phyloP scores from a whole-genome alignment of 2,888 invertebrate genomes.

The Drosophila atroscutellata region DNA sequence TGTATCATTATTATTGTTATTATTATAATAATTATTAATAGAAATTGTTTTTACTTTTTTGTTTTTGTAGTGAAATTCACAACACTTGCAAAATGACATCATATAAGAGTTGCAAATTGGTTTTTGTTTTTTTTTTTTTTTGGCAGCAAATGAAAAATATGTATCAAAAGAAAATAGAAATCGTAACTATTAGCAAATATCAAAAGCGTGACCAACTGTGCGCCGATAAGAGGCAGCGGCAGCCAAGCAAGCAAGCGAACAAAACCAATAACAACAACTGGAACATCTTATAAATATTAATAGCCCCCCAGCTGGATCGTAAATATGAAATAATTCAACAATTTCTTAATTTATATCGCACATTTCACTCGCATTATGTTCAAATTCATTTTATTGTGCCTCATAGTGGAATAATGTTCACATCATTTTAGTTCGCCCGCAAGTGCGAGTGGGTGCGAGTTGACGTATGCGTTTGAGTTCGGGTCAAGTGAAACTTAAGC shows the following conservation, averaged over 20 bases:
- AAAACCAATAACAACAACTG: slow-evolving; percentile 27
- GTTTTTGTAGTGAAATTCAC: slow-evolving; percentile 48
- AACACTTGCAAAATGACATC: slow-evolving; percentile 77
- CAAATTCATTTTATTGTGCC: slow-evolving; percentile 52
- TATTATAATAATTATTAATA: slow-evolving; percentile 24
- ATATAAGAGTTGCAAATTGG: slow-evolving; percentile 69
- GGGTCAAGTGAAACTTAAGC: slow-evolving; percentile 72
- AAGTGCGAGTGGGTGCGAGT: slow-evolving; percentile 5
- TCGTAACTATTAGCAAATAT: slow-evolving; percentile 67
- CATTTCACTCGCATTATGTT: slow-evolving; percentile 62
- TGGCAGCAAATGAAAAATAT: slow-evolving; percentile 66
- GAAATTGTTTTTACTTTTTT: slow-evolving; percentile 18
- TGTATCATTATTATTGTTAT: slow-evolving; percentile 42
- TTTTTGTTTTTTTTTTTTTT: slow-evolving; percentile 40
- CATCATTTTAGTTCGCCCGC: slow-evolving; percentile 20
- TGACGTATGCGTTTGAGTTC: slow-evolving; percentile 5
- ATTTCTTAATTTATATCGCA: slow-evolving; percentile 76
- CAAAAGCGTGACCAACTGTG: slow-evolving; percentile 75
- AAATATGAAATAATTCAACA: slow-evolving; percentile 73
- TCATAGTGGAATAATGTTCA: slow-evolving; percentile 6
- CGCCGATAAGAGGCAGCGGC: slow-evolving; percentile 62
- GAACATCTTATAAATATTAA: slow-evolving; percentile 52
- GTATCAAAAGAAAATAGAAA: slow-evolving; percentile 49
- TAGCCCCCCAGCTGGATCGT: slow-evolving; percentile 36
- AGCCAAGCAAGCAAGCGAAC: slow-evolving; percentile 40